Conservation (phyloP, 2,888 invertebrate species). For the Apamea anceps region DNA sequence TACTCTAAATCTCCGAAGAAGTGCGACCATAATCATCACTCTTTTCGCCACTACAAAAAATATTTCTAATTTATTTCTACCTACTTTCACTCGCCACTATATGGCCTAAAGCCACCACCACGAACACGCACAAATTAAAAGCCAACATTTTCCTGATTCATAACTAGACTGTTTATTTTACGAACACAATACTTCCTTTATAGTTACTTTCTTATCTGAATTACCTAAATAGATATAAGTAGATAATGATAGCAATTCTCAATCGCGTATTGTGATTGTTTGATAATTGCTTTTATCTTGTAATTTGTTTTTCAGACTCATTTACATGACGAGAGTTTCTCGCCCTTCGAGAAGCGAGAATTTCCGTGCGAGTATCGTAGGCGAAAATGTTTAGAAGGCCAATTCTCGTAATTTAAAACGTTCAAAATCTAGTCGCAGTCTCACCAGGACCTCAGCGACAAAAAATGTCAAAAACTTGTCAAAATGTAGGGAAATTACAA, state of each 20-base stretch:
- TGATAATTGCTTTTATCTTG: slow-evolving; percentile 29
- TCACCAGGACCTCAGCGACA: too few species aligned
- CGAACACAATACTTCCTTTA: slow-evolving; percentile 35
- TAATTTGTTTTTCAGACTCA: slow-evolving; percentile 7
- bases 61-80: slow-evolving; percentile 26
- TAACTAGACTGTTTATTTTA: slow-evolving; percentile 10
- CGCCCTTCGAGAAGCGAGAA: background rate
- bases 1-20: background rate
- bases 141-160: slow-evolving; percentile 32
- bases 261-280: slow-evolving; percentile 5
- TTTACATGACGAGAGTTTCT: slow-evolving; percentile 4
- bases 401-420: too few species aligned
- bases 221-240: slow-evolving; percentile 21
- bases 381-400: too few species aligned
- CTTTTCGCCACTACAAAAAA: too few species aligned
- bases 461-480: too few species aligned
- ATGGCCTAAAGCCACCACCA: slow-evolving; percentile 29
- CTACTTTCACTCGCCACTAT: slow-evolving; percentile 58
- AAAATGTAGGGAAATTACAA: too few species aligned
- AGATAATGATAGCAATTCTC: slow-evolving; percentile 13
- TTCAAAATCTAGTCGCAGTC: too few species aligned
- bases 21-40: too few species aligned
- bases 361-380: background rate
- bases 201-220: slow-evolving; percentile 47
- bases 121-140: slow-evolving; percentile 35